Base-by-base conservation (phyloP, 2,797 vertebrate genomes). In the Chaunax sp. region DNA sequence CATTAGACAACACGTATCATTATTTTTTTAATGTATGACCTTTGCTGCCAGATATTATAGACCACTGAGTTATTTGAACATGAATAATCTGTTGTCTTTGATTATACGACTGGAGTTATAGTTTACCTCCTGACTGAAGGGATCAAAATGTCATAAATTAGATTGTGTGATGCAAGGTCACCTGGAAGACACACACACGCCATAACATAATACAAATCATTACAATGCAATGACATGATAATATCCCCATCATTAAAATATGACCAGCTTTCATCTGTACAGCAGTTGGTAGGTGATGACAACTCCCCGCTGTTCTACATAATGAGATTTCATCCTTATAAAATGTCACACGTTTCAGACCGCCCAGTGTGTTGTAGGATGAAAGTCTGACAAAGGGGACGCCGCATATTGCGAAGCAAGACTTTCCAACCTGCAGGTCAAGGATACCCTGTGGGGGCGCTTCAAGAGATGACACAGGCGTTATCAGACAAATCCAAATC, bases 311-410 rank as follows among this genome's bases (percentile, higher is more conserved):
- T 64, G 72, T 19, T 78, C 64, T 18, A 73, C 68, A 72, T 82
- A 79, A 86, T 85, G 75, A 80, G 82, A 45, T 75, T 70, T 68
- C 44, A 14, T 78, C 52, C 75, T 40, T 19, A 19, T 25, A 40
- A 78, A 47, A 45, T n/a, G 35, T 55, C 47, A 33, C 44, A 53
- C 55, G 20, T 61, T 66, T 58, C 58, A 53, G 35, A 41, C 6
- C 2, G 19, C 52, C 20, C 40, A 37, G 50, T 33, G 26, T 69
- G 69, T 45, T 14, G 33, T 23, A 23, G 41, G 70, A 69, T 41
- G 40, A 47, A 77, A 64, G 56, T 66, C 16, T 61, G 49, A 67
- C n/a, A n/a, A n/a, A n/a, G n/a, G n/a, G n/a, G n/a, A 12, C 1
- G 9, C 56, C 8, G 14, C 37, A 23, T 22, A 22, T 12, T n/a